A percentile compares a stretch with the other conserved stretches of the same genome.
These are phyloP conservation scores for Rhagoletis pomonella DNA, from an alignment of 1,140 invertebrate genomes.

Conservation along the genomic window DNA sequence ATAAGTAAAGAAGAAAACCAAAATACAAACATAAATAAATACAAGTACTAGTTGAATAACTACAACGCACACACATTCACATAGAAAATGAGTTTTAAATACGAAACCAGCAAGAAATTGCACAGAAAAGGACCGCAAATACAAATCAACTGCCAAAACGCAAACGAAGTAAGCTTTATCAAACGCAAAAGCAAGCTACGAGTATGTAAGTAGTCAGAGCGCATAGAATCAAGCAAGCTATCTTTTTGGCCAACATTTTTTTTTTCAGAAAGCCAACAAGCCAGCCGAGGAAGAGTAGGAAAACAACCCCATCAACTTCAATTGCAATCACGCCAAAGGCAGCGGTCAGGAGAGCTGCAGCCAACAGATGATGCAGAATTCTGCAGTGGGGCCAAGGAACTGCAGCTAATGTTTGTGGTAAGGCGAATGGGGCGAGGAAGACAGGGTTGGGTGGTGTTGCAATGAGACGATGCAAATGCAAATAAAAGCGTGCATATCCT, in stretches of 20 bases:
- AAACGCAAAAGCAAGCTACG: neutral
- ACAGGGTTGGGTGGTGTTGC: neutral
- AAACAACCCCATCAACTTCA: slow-evolving; percentile 12
- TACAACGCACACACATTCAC: neutral
- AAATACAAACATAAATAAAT: slow-evolving; percentile 6
- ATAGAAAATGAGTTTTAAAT: neutral
- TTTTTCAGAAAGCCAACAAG: neutral
- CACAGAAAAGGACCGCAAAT: neutral
- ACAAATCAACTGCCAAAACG: neutral
- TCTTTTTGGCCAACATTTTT: neutral
- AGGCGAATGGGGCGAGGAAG: neutral
- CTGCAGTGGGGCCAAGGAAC: neutral
- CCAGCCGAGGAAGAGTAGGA: too few relatives aligned
- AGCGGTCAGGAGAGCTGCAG: neutral
- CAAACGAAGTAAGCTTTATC: neutral
- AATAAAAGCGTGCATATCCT: slow-evolving; percentile 47
- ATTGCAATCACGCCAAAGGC: neutral
- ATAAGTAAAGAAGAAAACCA: neutral
- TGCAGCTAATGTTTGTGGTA: neutral
- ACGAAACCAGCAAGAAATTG: neutral
- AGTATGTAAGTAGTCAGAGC: neutral
- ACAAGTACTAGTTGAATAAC: neutral
- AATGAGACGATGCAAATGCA: slow-evolving; percentile 17
- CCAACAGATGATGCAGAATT: slow-evolving; percentile 20
- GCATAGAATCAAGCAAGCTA: too few relatives aligned